Conservation (phyloP, 2,113 vertebrate genomes). For the Tachysurus fulvidraco region DNA sequence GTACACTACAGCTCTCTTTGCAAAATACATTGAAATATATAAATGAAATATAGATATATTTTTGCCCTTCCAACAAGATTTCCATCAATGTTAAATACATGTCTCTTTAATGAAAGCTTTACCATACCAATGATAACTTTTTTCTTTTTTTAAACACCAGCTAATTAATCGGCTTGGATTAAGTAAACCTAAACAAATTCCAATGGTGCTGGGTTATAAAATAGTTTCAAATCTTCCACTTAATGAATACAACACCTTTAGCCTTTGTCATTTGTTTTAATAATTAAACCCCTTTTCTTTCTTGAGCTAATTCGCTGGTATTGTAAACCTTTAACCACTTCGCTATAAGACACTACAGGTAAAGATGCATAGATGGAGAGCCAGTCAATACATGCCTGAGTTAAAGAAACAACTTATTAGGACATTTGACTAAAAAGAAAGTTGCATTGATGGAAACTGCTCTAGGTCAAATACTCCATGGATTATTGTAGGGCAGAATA, state of each 20-base stretch:
- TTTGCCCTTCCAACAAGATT: not conserved
- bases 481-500: conserved; percentile 49
- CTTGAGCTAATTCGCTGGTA: conserved; percentile 22
- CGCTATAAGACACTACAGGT: conserved; percentile 27
- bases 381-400: conserved; percentile 60
- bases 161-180: not conserved
- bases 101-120: not conserved
- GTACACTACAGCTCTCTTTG: not conserved
- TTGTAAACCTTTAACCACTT: conserved; percentile 42
- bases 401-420: conserved; percentile 42
- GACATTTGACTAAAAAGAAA: conserved; percentile 38
- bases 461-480: conserved; percentile 52
- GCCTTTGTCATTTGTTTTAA: conserved; percentile 12
- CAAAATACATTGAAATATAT: not conserved
- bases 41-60: not conserved
- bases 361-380: conserved; percentile 37
- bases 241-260: conserved; percentile 29
- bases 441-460: conserved; percentile 39
- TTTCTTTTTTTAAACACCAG: not conserved
- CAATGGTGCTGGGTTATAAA: not conserved
- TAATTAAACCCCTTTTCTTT: not conserved
- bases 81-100: no score
- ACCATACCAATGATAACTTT: not conserved
- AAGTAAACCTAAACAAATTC: not conserved
- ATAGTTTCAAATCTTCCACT: not conserved